Evolutionary conservation across 2,797 vertebrate species (phyloP), one percentile per base, ranked within the genome.

Genomic region (Champsocephalus esox): DNA sequence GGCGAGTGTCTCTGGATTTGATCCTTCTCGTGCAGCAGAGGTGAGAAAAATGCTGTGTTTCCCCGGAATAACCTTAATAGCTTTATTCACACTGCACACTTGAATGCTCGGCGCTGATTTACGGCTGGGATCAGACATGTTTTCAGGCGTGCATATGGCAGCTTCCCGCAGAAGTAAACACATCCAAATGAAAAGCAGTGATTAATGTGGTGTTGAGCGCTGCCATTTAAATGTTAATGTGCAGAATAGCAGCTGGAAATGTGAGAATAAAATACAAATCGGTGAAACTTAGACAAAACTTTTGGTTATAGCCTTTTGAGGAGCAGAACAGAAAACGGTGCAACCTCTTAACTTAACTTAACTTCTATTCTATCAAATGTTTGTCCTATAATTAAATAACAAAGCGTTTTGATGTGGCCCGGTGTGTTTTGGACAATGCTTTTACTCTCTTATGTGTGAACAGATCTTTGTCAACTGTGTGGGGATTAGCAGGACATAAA

Each of bases 71-170:
- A 9, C 34, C 7, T 57, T 24, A 14, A 21, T 14, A 46, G 49
- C 10, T 24, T 60, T 44, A 24, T 54, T 71, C 54, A 19, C 71
- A 1, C 68, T 52, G 68, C 45, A 66, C 54, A 79, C 59, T 24
- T 41, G 13, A 41, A 66, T 5, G n/a, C 55, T 77, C 9, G 0
- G 4, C 12, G 45, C 41, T 65, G 73, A 74, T 64, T 73, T 19
- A 60, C 12, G 13, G 11, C 48, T 11, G 41, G 32, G 46, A 41
- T 48, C 1, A 3, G 46, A 58, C 46, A 5, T 64, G 7, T 13
- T 46, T 66, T 64, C 9, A 34, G 13, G n/a, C 43, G n/a, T 64
- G 9, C 34, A 66, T 63, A 44, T 59, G 56, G 14, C 52, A 59
- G 24, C 21, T 62, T 48, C 52, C 34, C 65, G 3, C 41, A 58